Percentiles rank a stretch among this genome's conserved stretches.
phyloP scores from a whole-genome alignment of 2,113 vertebrate genomes.

The Trogon surrucura region DNA sequence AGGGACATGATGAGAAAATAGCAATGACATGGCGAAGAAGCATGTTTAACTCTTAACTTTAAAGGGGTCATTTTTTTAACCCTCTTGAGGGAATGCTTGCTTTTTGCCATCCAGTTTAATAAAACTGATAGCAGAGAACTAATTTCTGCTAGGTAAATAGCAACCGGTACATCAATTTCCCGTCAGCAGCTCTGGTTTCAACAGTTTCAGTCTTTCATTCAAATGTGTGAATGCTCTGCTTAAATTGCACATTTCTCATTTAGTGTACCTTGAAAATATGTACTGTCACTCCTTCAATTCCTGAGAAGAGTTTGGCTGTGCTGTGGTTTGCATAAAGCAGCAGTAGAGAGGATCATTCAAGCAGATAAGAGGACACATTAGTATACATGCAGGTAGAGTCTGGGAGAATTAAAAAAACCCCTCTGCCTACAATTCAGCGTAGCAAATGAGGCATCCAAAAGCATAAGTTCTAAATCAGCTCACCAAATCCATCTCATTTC shows the following conservation, averaged over 20 bases:
- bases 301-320: neutral
- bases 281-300: slow-evolving; percentile 29
- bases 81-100: neutral
- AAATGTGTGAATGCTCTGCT: slow-evolving; percentile 66
- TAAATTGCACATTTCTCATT: slow-evolving; percentile 72
- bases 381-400: neutral
- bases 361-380: neutral
- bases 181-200: slow-evolving; percentile 50
- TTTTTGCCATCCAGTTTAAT: slow-evolving; percentile 40
- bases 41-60: neutral
- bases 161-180: slow-evolving; percentile 73
- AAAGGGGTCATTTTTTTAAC: neutral
- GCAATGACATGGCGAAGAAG: neutral
- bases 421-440: neutral
- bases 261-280: slow-evolving; percentile 61
- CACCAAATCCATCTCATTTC: slow-evolving; percentile 3
- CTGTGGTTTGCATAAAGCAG: neutral
- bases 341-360: neutral
- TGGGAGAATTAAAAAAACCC: neutral
- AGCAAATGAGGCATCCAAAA: slow-evolving; percentile 21
- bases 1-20: neutral
- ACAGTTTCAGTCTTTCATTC: slow-evolving; percentile 69
- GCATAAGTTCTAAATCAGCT: neutral
- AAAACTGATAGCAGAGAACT: slow-evolving; percentile 56
- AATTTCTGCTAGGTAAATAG: slow-evolving; percentile 77